Evolutionary conservation across 2,797 vertebrate genomes (phyloP), one percentile per base, ranked within the genome.

Genomic region (Coregonus suidteri): DNA sequence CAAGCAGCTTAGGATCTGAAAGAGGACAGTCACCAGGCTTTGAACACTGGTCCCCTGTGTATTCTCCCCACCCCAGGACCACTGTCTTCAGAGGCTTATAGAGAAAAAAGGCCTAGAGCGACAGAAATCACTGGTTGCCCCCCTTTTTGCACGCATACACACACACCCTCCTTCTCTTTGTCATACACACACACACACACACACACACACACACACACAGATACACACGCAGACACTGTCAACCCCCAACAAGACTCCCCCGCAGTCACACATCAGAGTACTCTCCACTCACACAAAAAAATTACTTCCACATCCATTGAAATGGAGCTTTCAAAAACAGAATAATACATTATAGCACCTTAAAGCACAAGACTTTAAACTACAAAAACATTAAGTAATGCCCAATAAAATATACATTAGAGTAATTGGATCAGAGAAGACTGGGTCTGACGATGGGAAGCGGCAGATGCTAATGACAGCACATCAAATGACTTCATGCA

Each of bases 291-390:
- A 73, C 77, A 74, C 47, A 51, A 34, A 73, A 56, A 34, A 54
- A 74, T 78, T 80, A 83, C 77, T 37, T 77, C 59, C 74, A 82
- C 74, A 76, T 83, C 82, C 71, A 73, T 91, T 84, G 86, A 91
- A 91, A 92, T 89, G 76, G 73, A 69, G 82, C 83, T 85, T 86
- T 86, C 75, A 86, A 88, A 94, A 93, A 92, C 83, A 89, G 93
- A 95, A 94, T 94, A 93, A 94, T 90, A 89, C 91, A 94, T 94
- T 88, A 92, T 88, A 90, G 79, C 73, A 86, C 77, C 79, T 86
- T 90, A 87, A 91, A 93, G 83, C 72, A 81, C 82, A 66, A 85
- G 82, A 87, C 71, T 79, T 86, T 85, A 86, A 84, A 85, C 85
- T 85, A 88, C 88, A 90, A 91, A 88, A 91, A 88, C 85, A 92